These are phyloP conservation scores for Zoanthus sociatus DNA, from an alignment of 92 coral and sea anemone species.

Conservation along the genomic window DNA sequence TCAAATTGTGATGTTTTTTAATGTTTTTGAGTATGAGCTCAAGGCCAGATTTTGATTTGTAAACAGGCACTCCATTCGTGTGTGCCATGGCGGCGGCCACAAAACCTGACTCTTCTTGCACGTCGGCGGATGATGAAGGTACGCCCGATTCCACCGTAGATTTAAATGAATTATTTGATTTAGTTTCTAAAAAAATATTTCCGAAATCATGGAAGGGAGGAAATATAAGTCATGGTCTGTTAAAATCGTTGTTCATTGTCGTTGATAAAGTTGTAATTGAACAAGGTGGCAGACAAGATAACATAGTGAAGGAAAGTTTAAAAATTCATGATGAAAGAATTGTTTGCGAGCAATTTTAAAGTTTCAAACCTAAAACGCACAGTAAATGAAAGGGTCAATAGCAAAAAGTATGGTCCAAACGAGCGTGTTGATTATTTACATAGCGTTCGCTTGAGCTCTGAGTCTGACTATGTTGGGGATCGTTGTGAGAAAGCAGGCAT, in stretches of 20 bases:
- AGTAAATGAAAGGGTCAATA: background rate
- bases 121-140: constrained; percentile 10
- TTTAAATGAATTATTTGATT: background rate
- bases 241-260: constrained; percentile 20
- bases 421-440: background rate
- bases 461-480: constrained; percentile 6
- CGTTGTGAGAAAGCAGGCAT: constrained; percentile 8
- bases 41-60: constrained; percentile 11
- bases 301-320: constrained; percentile 6
- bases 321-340: constrained; percentile 12
- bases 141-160: background rate
- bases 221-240: constrained; percentile 1
- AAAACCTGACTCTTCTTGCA: constrained; percentile 3
- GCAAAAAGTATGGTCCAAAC: background rate
- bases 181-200: constrained; percentile 1
- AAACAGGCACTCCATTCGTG: constrained; percentile 25
- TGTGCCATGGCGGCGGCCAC: constrained; percentile 4
- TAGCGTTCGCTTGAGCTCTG: background rate
- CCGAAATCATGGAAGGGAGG: constrained; percentile 36
- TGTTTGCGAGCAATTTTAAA: constrained; percentile 13
- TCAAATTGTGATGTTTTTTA: constrained; percentile 8
- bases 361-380: background rate
- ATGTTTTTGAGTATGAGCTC: constrained; percentile 19
- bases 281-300: constrained; percentile 31
- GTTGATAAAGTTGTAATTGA: constrained; percentile 13